phyloP scores from a whole-genome alignment of 2,797 vertebrate genomes.

The Lophura swinhoii region DNA sequence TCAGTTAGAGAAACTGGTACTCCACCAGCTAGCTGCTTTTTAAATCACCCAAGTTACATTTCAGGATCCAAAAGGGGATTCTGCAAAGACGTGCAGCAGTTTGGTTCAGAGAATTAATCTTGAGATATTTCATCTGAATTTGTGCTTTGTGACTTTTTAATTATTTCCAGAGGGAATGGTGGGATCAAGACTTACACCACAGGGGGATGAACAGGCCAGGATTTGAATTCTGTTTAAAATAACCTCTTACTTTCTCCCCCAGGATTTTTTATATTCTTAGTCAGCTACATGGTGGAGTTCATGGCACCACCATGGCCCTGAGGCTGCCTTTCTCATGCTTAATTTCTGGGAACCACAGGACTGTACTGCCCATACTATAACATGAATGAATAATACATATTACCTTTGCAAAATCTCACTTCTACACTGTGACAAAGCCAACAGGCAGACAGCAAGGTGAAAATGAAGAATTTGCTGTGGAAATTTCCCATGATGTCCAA shows the following conservation, averaged over 20 bases:
- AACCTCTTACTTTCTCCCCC: not conserved
- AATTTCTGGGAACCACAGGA: not conserved
- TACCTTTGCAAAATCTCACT: not conserved
- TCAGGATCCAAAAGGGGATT: not conserved
- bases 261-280: not conserved
- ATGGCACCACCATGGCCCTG: not conserved
- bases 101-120: not conserved
- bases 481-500: not conserved
- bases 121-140: not conserved
- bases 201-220: not conserved
- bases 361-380: too few relatives aligned
- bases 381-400: not conserved
- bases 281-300: rapidly evolving
- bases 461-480: not conserved
- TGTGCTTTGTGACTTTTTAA: not conserved
- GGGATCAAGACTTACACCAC: not conserved
- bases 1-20: not conserved
- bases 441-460: not conserved
- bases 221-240: not conserved
- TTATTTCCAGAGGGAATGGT: not conserved
- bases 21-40: not conserved
- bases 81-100: not conserved
- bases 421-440: not conserved
- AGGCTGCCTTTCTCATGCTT: not conserved
- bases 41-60: not conserved